Conservation (phyloP, 2,888 invertebrate genomes). For the Drosophila niveifrons region DNA sequence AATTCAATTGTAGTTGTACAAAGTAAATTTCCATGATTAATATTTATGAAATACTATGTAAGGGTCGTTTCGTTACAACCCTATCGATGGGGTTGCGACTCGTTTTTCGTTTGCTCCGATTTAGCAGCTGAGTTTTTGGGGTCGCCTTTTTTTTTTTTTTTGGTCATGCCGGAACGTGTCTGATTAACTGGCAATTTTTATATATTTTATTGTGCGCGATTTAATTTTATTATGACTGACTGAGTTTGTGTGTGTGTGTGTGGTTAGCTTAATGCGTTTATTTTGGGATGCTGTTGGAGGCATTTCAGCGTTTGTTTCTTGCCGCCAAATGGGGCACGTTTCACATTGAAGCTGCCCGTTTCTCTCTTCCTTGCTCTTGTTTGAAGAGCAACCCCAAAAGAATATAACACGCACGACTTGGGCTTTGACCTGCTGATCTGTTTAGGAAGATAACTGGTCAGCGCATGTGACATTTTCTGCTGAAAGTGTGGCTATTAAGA, state of each 20-base stretch:
- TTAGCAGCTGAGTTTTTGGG: neutral
- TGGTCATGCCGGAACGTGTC: constrained; percentile 49
- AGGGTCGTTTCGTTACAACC: neutral
- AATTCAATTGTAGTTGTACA: neutral
- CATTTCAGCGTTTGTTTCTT: constrained; percentile 18
- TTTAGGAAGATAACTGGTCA: constrained; percentile 39
- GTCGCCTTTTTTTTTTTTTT: constrained; percentile 18
- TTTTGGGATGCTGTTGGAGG: constrained; percentile 22
- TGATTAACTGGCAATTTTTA: constrained; percentile 48
- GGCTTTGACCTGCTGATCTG: constrained; percentile 50
- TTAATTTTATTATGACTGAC: constrained; percentile 41
- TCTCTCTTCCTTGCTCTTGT: constrained; percentile 1
- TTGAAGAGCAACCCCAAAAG: neutral
- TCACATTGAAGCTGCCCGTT: constrained; percentile 17
- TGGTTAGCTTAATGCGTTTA: constrained; percentile 35
- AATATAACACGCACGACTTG: constrained; percentile 31
- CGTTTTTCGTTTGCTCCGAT: neutral
- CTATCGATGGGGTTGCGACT: neutral
- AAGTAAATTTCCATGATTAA: neutral
- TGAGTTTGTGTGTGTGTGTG: constrained; percentile 13
- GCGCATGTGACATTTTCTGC: constrained; percentile 53
- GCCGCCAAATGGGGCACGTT: constrained; percentile 52
- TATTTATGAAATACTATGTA: neutral
- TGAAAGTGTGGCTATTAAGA: constrained; percentile 40
- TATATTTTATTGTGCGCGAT: constrained; percentile 49